Conservation (phyloP, 1,140 invertebrate genomes). For the Macrocentrus cingulum region DNA sequence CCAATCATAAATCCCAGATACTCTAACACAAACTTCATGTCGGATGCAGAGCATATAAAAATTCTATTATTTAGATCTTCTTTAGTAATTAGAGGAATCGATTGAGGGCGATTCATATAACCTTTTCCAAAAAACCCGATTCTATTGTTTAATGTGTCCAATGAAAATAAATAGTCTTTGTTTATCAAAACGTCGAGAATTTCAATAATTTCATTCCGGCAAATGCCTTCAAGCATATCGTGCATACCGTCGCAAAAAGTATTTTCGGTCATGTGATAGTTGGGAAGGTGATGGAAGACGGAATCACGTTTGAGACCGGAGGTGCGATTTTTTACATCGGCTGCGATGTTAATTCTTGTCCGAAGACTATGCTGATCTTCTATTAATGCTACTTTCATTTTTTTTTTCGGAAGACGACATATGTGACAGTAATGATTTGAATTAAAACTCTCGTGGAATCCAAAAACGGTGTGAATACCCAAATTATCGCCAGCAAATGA, state of each 20-base stretch:
- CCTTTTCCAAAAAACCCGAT: slow-evolving; percentile 23
- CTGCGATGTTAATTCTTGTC: neutral
- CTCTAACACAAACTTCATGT: too few relatives aligned
- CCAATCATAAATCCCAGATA: too few relatives aligned
- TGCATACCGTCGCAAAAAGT: slow-evolving; percentile 19
- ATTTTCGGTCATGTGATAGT: slow-evolving; percentile 11
- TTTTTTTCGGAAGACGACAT: slow-evolving; percentile 7
- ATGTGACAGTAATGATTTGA: slow-evolving; percentile 12
- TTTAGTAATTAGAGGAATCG: too few relatives aligned
- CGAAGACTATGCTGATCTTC: slow-evolving; percentile 7
- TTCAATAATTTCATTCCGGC: slow-evolving; percentile 8
- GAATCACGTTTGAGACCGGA: slow-evolving; percentile 10
- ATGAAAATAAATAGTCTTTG: slow-evolving; percentile 10
- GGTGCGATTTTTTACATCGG: neutral
- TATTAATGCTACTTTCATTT: neutral
- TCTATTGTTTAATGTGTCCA: slow-evolving; percentile 17
- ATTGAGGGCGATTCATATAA: too few relatives aligned
- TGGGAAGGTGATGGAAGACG: neutral
- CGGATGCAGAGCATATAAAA: too few relatives aligned
- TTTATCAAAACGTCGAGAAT: slow-evolving; percentile 13
- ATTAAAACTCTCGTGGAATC: slow-evolving; percentile 15
- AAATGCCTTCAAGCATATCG: slow-evolving; percentile 21
- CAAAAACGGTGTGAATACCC: neutral
- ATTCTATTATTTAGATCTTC: too few relatives aligned
- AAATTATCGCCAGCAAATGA: slow-evolving; percentile 11